Conservation (phyloP, 1,140 invertebrate genomes). For the Drosophila sproati region DNA sequence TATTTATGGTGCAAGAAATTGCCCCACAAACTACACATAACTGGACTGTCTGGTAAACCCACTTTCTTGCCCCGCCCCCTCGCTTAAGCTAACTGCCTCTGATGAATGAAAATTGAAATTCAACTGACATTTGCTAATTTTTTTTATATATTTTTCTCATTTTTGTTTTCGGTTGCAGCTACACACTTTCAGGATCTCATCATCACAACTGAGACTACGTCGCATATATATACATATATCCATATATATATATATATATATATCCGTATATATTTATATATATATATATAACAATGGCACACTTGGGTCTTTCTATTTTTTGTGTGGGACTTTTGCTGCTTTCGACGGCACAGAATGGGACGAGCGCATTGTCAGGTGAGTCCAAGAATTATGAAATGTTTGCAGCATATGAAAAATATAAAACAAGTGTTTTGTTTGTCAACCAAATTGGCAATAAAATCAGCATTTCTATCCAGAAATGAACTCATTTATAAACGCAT, state of each 20-base stretch:
- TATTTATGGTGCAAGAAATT: slow-evolving; percentile 35
- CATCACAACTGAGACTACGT: slow-evolving; percentile 31
- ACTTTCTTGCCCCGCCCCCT: too few relatives aligned
- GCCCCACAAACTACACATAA: slow-evolving; percentile 30
- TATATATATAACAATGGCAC: slow-evolving; percentile 21
- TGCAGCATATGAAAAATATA: slow-evolving; percentile 23
- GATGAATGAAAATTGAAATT: slow-evolving; percentile 25
- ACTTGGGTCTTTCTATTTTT: background rate
- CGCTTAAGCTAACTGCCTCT: background rate
- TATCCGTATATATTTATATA: background rate
- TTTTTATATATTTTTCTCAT: slow-evolving; percentile 9
- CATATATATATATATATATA: background rate
- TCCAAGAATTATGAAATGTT: slow-evolving; percentile 20
- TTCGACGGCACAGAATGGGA: background rate
- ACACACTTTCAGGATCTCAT: slow-evolving; percentile 38
- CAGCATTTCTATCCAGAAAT: slow-evolving; percentile 42
- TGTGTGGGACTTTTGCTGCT: slow-evolving; percentile 9
- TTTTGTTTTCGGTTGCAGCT: slow-evolving; percentile 15
- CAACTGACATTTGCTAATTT: slow-evolving; percentile 37
- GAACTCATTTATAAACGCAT: slow-evolving; percentile 53
- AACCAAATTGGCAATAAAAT: slow-evolving; percentile 15
- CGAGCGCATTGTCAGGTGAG: slow-evolving; percentile 40
- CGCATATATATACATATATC: background rate
- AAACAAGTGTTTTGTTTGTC: slow-evolving; percentile 7
- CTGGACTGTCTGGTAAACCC: slow-evolving; percentile 32